Base-by-base conservation (phyloP, 30 jellyfish, hydroid and myxozoan species). In the Cassiopea xamachana region DNA sequence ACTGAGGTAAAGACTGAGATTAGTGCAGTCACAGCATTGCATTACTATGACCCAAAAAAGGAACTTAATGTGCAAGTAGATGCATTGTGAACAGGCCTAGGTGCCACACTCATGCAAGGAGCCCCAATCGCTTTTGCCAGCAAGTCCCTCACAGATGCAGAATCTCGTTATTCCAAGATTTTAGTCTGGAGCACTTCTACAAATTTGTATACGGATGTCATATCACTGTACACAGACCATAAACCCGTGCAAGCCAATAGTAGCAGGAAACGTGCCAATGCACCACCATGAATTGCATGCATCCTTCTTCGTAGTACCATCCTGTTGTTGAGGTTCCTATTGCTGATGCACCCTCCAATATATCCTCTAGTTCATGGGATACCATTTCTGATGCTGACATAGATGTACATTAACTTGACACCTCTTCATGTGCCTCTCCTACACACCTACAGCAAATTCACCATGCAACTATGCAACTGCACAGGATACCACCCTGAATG, bases 171-270 rank as follows among this genome's bases (percentile, higher is more conserved):
- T 83, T 81, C 90, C 27, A 81, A 81, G 27, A 81, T 59, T 45
- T 55, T 60, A 86, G 80, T 55, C 90, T 81, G 48, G 90, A 81
- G 64, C 90, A 70, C 67, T 81, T 81, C 64, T 86, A 81, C 48
- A 18, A 81, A 13, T 81, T 12, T 60, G 75, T 81, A 70, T 81
- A 17, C 43, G 90, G 81, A 17, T 58, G 55, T n/a, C 80, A 81
- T 55, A 39, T 60, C 7, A 55, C 64, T 48, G 90, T 61, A 17
- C 81, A 43, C 90, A 48, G 90, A 81, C 81, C 90, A 81, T 27
- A 81, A 55, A 39, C 90, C 90, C 27, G 18, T 62, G 83, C 79
- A 55, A 62, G 90, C 90, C 83, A 67, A 4, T 67, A 7, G 61
- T 17, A 81, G 61, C 60, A 59, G 60, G 81, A 55, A 81, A 71